These are phyloP conservation scores for Pituophis catenifer DNA, from an alignment of 2,113 vertebrate genomes.

Conservation along the genomic window DNA sequence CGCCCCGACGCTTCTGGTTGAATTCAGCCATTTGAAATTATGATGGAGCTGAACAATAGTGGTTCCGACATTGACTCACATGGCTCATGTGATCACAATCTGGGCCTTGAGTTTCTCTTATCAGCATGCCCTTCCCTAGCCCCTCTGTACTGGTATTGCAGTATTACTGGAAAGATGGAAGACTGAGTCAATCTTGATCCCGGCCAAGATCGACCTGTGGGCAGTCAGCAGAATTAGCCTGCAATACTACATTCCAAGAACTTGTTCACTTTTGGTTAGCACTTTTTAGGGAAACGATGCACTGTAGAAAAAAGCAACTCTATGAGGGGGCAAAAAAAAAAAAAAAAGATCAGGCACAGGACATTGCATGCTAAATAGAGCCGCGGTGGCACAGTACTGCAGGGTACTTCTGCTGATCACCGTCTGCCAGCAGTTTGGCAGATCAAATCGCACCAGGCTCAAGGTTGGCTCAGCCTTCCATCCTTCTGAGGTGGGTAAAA, in stretches of 20 bases:
- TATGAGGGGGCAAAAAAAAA: no score
- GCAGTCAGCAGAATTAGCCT: no score
- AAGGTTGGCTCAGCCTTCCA: no score
- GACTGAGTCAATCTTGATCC: no score
- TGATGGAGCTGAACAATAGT: not conserved
- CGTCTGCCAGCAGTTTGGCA: no score
- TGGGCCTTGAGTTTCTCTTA: not conserved
- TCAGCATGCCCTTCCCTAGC: not conserved
- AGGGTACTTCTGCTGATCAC: no score
- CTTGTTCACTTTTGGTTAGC: not conserved
- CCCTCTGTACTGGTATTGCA: not conserved
- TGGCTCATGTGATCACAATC: not conserved
- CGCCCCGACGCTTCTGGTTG: no score
- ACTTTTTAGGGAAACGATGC: not conserved
- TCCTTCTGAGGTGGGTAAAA: no score
- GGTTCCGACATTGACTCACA: not conserved
- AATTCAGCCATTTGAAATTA: not conserved
- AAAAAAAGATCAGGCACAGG: not conserved
- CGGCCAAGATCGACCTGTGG: no score
- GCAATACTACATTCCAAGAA: not conserved
- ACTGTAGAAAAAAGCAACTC: not conserved
- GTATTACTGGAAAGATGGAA: not conserved
- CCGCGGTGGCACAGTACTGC: no score
- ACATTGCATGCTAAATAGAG: not conserved
- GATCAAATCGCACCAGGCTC: no score